These are phyloP conservation scores for Dermochelys coriacea DNA, from an alignment of 2,797 vertebrate genomes.

Conservation along the genomic window DNA sequence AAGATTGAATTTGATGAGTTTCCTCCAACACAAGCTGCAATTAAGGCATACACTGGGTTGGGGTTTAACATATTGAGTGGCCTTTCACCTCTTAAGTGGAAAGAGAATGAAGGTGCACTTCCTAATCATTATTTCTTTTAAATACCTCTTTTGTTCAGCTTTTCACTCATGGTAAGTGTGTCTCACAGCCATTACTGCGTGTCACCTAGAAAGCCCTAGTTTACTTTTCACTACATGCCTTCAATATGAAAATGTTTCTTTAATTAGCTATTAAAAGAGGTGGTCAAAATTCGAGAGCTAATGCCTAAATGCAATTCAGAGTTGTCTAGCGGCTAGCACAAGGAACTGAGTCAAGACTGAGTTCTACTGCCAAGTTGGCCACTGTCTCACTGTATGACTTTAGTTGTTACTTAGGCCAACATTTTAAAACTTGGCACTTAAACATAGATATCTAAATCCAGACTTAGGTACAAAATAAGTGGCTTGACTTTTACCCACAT, in stretches of 20 bases:
- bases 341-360: neutral
- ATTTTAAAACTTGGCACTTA: neutral
- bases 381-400: neutral
- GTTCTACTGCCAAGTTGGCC: neutral
- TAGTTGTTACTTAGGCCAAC: neutral
- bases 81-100: neutral
- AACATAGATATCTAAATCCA: neutral
- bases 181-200: neutral
- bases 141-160: neutral
- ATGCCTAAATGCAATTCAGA: neutral
- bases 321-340: neutral
- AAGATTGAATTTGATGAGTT: neutral
- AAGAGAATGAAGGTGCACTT: neutral
- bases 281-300: neutral
- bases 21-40: neutral
- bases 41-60: neutral
- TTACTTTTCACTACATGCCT: neutral
- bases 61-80: neutral
- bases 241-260: neutral
- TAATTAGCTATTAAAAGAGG: neutral
- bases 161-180: neutral
- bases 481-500: neutral
- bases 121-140: neutral
- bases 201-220: neutral
- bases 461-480: neutral